Evolutionary conservation across 2,797 vertebrate species (phyloP), one percentile per base, ranked within the genome.

Genomic region (Sphenodon punctatus): DNA sequence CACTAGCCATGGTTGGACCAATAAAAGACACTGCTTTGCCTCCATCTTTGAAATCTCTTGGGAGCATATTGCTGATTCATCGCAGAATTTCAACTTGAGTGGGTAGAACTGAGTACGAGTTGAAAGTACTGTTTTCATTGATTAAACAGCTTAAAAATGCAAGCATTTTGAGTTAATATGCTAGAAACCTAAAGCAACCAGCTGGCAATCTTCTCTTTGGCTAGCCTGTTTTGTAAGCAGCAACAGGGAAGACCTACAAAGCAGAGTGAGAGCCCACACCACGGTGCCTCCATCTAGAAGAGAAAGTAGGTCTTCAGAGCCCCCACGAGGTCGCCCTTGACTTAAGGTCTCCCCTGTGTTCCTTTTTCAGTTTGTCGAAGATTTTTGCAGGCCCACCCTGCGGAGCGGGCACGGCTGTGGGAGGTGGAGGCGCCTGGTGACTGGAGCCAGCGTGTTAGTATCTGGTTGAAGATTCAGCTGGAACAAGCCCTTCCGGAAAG

Each of bases 341-440:
- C 22, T 7, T 25, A 19, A 39, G 25, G 9, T 23, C 20, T 14
- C 4, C 3, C 32, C 75, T 46, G 25, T 8, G 86, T 93, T 75
- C 41, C 30, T 43, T 70, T 2, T 49, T 53, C 89, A 99, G 98
- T 98, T 84, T 97, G 97, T 71, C 95, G 91, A 90, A 97, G 88
- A 77, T 98, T 97, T 93, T 95, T 99, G 81, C 88, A 88, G 78
- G 87, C 89, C 82, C 89, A 94, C 12, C 85, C 95, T 0, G 94
- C 96, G 36, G 91, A 97, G 67, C 95, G 92, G 74, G 95, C 96
- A 7, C 95, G 96, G 41, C 93, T 99, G 58, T 99, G 98, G 89
- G 98, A 98, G 91, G 97, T 98, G 82, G 96, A 98, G 84, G 92
- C 97, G 72, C 98, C 97, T 0, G 98, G 98, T 36, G 94, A 92